Evolutionary conservation across 2,888 invertebrate genomes (phyloP).

Genomic region (Acrocera orbiculus): DNA sequence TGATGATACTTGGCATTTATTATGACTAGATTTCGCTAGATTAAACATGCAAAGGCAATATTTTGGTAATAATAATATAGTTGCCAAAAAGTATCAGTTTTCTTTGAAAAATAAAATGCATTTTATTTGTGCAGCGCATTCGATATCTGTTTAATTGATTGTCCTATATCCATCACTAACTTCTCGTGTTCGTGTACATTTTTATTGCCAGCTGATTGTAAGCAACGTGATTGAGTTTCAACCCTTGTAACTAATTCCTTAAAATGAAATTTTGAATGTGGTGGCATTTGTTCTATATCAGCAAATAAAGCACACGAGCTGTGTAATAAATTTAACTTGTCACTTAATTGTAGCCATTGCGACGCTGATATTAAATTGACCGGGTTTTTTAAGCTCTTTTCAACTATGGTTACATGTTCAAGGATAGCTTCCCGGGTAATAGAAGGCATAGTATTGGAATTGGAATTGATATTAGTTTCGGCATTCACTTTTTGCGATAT

Average conservation of each 20-base stretch:
- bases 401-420: conserved; percentile 47
- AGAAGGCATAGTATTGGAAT: conserved; percentile 29
- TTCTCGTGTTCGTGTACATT: conserved; percentile 50
- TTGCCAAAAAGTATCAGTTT: no score
- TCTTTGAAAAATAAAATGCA: neutral
- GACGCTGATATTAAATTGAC: conserved; percentile 35
- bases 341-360: conserved; percentile 63
- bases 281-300: conserved; percentile 57
- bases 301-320: conserved; percentile 68
- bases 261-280: conserved; percentile 76
- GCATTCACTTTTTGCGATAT: conserved; percentile 24
- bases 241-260: conserved; percentile 53
- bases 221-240: conserved; percentile 47
- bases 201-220: conserved; percentile 50
- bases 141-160: conserved; percentile 31
- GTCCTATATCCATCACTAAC: conserved; percentile 47
- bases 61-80: no score
- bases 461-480: conserved; percentile 26
- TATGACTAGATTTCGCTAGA: no score
- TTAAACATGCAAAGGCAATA: no score
- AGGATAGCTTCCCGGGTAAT: conserved; percentile 40
- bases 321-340: conserved; percentile 65
- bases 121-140: conserved; percentile 32
- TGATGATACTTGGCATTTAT: no score
- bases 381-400: conserved; percentile 42